phyloP scores from a whole-genome alignment of 35 echinoderm and acorn worm species.

The Nesometra sesokonis region DNA sequence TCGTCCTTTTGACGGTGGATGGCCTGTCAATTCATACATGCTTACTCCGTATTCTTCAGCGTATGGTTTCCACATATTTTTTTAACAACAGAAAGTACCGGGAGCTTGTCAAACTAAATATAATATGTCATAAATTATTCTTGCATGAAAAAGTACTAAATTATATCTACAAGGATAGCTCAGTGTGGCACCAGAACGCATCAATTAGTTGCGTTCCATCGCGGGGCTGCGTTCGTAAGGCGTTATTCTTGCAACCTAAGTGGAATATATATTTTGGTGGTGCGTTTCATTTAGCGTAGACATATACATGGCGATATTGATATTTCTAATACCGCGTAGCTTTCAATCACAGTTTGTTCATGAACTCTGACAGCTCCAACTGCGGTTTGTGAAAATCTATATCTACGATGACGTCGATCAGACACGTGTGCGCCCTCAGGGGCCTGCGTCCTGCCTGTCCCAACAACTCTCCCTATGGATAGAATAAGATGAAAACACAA shows the following conservation, averaged over 20 bases:
- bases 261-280: no score
- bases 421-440: not conserved
- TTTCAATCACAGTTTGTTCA: not conserved
- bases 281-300: no score
- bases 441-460: not conserved
- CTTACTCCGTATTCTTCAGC: not conserved
- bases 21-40: not conserved
- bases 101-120: not conserved
- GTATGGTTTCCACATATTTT: not conserved
- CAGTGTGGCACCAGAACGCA: no score
- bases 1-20: not conserved
- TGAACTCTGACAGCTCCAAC: not conserved
- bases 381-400: not conserved
- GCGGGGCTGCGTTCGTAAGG: no score
- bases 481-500: not conserved
- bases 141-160: not conserved
- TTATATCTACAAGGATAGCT: no score
- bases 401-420: not conserved
- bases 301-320: no score
- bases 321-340: not conserved
- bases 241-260: no score
- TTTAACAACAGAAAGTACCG: not conserved
- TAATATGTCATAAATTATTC: not conserved
- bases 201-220: no score
- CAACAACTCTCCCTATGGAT: not conserved